A percentile compares a stretch with the other conserved stretches of the same genome.
Evolutionary conservation across 2,888 invertebrate genomes (phyloP).

Genomic region (Kuschelorhynchus macadamiae): DNA sequence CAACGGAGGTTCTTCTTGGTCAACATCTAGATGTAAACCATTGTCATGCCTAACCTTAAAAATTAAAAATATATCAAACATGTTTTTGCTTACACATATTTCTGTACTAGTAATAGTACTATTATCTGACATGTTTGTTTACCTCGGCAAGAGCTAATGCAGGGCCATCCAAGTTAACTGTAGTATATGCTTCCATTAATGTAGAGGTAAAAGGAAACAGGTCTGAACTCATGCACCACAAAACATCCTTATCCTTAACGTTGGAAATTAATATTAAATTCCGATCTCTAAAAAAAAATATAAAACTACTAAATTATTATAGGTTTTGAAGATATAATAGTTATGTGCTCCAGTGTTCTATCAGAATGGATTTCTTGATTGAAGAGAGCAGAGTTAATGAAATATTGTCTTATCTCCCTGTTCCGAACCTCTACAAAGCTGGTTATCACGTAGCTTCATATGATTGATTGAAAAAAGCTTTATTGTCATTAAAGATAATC

Average conservation of each 20-base stretch:
- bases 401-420: no score
- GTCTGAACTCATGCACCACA: slow-evolving; percentile 85
- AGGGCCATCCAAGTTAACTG: slow-evolving; percentile 86
- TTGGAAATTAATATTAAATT: slow-evolving; percentile 79
- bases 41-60: slow-evolving; percentile 54
- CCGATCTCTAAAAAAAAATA: slow-evolving; percentile 64
- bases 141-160: slow-evolving; percentile 88
- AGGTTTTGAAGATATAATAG: no score
- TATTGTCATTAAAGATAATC: no score
- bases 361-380: no score
- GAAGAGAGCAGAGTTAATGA: no score
- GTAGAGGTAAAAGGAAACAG: slow-evolving; percentile 77
- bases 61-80: slow-evolving; percentile 22
- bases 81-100: slow-evolving; percentile 78
- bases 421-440: no score
- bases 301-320: background rate
- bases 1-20: slow-evolving; percentile 75
- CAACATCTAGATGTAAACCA: slow-evolving; percentile 24
- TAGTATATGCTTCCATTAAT: slow-evolving; percentile 83
- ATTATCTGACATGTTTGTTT: background rate
- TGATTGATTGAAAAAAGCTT: no score
- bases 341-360: no score
- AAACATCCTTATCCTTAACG: slow-evolving; percentile 80
- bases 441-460: no score
- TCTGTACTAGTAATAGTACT: background rate